These are phyloP conservation scores for Lepidonotus clava DNA, from an alignment of 2,888 invertebrate genomes.

Conservation along the genomic window DNA sequence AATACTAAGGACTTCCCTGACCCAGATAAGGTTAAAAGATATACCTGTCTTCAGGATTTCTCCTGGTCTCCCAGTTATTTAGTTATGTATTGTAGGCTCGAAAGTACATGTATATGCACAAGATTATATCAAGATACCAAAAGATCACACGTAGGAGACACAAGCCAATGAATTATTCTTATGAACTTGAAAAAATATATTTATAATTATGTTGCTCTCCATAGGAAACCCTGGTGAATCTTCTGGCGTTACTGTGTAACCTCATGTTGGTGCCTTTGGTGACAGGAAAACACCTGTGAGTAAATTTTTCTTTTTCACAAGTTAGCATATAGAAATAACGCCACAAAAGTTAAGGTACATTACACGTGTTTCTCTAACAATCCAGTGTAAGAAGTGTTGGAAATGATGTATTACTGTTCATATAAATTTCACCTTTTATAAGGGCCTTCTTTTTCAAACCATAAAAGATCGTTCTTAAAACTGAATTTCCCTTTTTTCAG, in stretches of 20 bases:
- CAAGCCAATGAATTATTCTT: background rate
- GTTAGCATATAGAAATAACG: background rate
- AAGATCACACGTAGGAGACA: background rate
- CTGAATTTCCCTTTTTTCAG: no score
- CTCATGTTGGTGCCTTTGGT: slow-evolving; percentile 87
- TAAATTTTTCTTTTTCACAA: slow-evolving; percentile 58
- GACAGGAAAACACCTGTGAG: slow-evolving; percentile 76
- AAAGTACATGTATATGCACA: no score
- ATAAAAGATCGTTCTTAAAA: no score
- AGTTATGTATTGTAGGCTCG: no score
- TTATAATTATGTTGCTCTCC: slow-evolving; percentile 30
- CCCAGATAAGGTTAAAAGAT: background rate
- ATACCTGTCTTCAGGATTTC: background rate
- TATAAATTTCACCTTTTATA: background rate
- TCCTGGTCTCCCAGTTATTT: background rate
- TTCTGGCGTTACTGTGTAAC: slow-evolving; percentile 90
- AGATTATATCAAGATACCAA: background rate
- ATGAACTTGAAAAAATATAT: no score
- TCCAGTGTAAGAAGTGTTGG: no score
- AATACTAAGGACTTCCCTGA: background rate
- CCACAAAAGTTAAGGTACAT: background rate
- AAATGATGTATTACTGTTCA: background rate
- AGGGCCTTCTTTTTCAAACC: no score
- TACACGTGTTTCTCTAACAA: no score
- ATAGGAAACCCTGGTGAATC: slow-evolving; percentile 94